Conservation (phyloP, 2,113 vertebrate species). For the Gila orcuttii region DNA sequence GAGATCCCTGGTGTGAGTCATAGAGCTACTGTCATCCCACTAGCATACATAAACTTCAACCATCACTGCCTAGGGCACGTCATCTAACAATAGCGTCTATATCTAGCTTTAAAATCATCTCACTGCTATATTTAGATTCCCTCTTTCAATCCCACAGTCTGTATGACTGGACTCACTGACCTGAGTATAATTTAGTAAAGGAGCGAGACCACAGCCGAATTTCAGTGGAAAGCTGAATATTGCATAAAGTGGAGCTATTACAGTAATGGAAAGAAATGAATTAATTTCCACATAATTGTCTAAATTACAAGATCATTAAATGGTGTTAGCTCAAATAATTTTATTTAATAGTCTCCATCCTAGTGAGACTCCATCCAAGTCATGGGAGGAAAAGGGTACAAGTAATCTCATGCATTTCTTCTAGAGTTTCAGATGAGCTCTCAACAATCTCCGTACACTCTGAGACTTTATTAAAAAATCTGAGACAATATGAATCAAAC, state of each 20-base stretch:
- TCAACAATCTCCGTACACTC: background rate
- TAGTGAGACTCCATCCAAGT: too few relatives aligned
- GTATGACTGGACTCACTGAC: constrained; percentile 32
- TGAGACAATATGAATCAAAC: background rate
- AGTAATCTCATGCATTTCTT: background rate
- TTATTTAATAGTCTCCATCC: background rate
- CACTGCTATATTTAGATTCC: constrained; percentile 24
- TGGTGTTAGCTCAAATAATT: background rate
- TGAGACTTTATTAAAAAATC: background rate
- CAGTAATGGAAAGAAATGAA: constrained; percentile 19
- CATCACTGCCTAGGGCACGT: constrained; percentile 39
- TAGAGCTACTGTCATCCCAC: constrained; percentile 32
- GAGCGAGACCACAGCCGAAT: background rate
- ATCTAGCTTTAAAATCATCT: constrained; percentile 33
- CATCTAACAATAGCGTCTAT: constrained; percentile 35
- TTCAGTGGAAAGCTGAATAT: constrained; percentile 13
- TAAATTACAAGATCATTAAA: constrained; percentile 8
- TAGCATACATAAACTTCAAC: background rate
- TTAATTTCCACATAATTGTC: constrained; percentile 24
- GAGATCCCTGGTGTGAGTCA: background rate
- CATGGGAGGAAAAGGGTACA: background rate
- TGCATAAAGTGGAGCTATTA: constrained; percentile 10
- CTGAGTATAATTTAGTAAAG: constrained; percentile 25
- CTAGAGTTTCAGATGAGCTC: background rate
- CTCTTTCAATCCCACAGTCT: constrained; percentile 10